phyloP scores from a whole-genome alignment of 1,140 invertebrate genomes.

The Tetragnatha versicolor region DNA sequence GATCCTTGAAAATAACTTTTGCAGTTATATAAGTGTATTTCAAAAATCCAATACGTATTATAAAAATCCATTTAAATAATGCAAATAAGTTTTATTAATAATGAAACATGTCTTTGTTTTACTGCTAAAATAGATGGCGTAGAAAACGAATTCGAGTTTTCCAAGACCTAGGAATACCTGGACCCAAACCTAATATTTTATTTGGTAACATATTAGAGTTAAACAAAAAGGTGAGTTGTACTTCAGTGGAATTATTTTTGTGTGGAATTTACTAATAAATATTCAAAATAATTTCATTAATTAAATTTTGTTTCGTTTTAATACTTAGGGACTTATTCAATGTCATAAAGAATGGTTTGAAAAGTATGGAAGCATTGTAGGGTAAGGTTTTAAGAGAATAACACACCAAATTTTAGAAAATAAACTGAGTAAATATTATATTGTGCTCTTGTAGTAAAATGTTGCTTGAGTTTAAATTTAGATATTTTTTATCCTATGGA shows the following conservation, averaged over 20 bases:
- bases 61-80: no score
- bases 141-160: constrained; percentile 56
- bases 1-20: no score
- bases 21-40: no score
- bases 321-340: not conserved
- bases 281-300: no score
- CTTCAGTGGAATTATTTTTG: no score
- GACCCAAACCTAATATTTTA: constrained; percentile 60
- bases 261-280: no score
- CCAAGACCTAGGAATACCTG: constrained; percentile 60
- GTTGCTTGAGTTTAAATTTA: not conserved
- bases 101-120: not conserved
- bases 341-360: constrained; percentile 59
- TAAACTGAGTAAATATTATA: not conserved
- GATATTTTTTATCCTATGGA: not conserved
- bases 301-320: no score
- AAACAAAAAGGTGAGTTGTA: constrained; percentile 58
- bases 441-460: not conserved
- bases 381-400: constrained; percentile 59
- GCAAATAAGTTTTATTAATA: not conserved
- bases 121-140: constrained; percentile 8
- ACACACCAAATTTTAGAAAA: not conserved
- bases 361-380: constrained; percentile 62
- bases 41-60: no score
- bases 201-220: constrained; percentile 60